Percentiles rank a stretch among this genome's conserved stretches.
Evolutionary conservation across 2,113 vertebrate species (phyloP).

Genomic region (Tragelaphus scriptus): DNA sequence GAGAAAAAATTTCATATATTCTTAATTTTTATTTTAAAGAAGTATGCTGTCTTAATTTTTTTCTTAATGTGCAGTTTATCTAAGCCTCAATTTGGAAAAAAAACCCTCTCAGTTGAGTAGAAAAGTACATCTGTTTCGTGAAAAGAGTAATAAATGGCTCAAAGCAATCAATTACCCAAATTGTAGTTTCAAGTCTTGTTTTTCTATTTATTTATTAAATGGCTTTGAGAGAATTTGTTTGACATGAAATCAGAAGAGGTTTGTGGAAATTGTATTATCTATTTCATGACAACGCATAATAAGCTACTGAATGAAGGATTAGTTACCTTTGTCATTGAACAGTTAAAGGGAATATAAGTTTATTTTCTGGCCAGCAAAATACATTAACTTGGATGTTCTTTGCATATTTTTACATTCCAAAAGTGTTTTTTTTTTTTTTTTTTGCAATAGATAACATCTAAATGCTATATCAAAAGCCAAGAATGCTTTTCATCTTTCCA

Average conservation of each 20-base stretch:
- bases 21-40: slow-evolving; percentile 27
- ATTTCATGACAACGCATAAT: slow-evolving; percentile 73
- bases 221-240: slow-evolving; percentile 61
- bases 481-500: not conserved
- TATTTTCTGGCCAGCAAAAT: slow-evolving; percentile 41
- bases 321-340: slow-evolving; percentile 51
- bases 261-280: slow-evolving; percentile 62
- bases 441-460: not conserved
- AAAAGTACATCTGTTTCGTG: not conserved
- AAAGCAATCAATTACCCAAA: slow-evolving; percentile 65
- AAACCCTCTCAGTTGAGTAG: not conserved
- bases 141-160: slow-evolving; percentile 32
- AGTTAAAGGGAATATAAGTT: slow-evolving; percentile 27
- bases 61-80: not conserved
- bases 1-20: not conserved
- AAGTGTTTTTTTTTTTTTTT: not conserved
- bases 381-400: not conserved
- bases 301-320: slow-evolving; percentile 58
- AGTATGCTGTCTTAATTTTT: not conserved
- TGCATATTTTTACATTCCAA: slow-evolving; percentile 28
- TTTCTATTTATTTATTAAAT: slow-evolving; percentile 70
- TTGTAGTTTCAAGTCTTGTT: slow-evolving; percentile 56
- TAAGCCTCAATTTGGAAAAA: not conserved
- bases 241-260: slow-evolving; percentile 66
- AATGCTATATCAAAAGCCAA: not conserved